Evolutionary conservation across 2,888 invertebrate species (phyloP).

Genomic region (Scaptomyza reducta): DNA sequence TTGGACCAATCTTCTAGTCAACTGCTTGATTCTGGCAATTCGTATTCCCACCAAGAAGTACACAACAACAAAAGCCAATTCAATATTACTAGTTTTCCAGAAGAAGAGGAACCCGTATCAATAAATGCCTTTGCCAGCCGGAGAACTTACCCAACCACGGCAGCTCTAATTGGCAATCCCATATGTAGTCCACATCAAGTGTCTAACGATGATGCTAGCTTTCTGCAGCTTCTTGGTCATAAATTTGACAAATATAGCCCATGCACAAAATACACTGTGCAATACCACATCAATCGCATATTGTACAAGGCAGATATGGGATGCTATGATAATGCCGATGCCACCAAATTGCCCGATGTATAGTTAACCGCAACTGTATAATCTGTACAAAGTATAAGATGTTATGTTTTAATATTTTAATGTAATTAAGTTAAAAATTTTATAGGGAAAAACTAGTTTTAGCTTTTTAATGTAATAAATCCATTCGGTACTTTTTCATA

Average conservation of each 20-base stretch:
- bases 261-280: conserved; percentile 51
- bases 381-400: neutral
- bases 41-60: conserved; percentile 1
- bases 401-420: neutral
- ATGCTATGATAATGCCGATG: conserved; percentile 41
- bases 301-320: conserved; percentile 65
- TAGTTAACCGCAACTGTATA: neutral
- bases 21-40: conserved; percentile 5
- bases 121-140: neutral
- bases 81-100: conserved; percentile 9
- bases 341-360: conserved; percentile 25
- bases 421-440: too few relatives aligned
- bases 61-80: conserved; percentile 22
- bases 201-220: conserved; percentile 45
- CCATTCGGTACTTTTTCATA: neutral
- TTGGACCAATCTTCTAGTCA: conserved; percentile 8
- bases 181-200: neutral
- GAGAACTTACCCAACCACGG: neutral
- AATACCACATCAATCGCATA: conserved; percentile 61
- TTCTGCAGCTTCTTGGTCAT: conserved; percentile 45
- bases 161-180: neutral
- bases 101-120: neutral
- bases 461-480: too few relatives aligned
- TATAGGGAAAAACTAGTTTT: too few relatives aligned
- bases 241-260: conserved; percentile 54